Base-by-base conservation (phyloP, 2,113 vertebrate genomes). In the Chascanopsetta lugubris region DNA sequence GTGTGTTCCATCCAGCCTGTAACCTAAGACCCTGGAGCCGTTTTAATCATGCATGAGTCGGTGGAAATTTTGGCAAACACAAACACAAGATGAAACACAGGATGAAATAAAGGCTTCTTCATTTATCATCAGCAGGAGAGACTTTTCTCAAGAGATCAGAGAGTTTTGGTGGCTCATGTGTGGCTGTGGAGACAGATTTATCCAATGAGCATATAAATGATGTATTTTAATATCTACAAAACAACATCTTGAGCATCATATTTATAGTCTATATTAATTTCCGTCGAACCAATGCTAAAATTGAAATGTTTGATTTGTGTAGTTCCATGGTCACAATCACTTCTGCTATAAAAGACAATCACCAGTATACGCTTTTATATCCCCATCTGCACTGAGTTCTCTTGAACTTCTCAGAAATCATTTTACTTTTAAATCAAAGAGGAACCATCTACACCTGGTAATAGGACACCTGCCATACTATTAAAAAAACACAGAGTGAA, bases 31-130 rank as follows among this genome's bases (percentile, higher is more conserved):
- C 26, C 51, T 43, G 61, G 30, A 65, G 77, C 69, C 66, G 38
- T 69, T 74, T 85, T 84, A 86, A 83, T 91, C 84, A 89, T 85
- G 81, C 83, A 83, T 84, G 83, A 86, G 75, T 72, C 70, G 75
- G 75, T 71, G 78, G 79, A 85, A 70, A 61, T 55, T 66, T 61
- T 87, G 73, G 72, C 83, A 85, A 75, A 79, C 46, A 73, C 68
- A 75, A 77, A 42, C 46, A 22, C 71, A 75, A n/a, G n/a, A n/a
- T n/a, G n/a, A n/a, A 78, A 83, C 81, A 81, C 75, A 18, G 12
- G 42, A 54, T 63, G 77, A 66, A 86, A 80, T 69, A 69, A 62
- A 62, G 59, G 6, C 40, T 60, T 47, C 13, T 47, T 25, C 70
- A 75, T 72, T 79, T 61, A 79, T 74, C 65, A 79, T 54, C 42